phyloP scores from a whole-genome alignment of 2,888 invertebrate genomes.

The Orthosia gracilis region DNA sequence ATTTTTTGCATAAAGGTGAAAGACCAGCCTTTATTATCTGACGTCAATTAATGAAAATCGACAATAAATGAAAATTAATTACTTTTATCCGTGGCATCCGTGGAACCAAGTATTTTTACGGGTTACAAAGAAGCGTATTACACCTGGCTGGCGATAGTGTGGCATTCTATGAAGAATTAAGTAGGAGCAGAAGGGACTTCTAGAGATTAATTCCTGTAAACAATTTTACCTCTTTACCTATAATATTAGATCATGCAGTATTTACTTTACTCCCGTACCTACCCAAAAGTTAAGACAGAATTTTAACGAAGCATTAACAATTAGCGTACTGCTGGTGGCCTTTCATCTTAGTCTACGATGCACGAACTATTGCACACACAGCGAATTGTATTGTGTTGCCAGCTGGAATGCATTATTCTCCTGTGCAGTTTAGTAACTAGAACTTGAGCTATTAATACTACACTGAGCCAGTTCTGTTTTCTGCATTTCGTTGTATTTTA shows the following conservation, averaged over 20 bases:
- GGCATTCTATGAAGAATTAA: no score
- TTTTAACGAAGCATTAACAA: constrained; percentile 13
- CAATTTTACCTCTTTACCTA: no score
- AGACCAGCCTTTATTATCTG: neutral
- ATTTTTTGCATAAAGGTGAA: constrained; percentile 10
- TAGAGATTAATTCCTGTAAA: no score
- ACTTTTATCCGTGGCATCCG: no score
- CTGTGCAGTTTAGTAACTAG: constrained; percentile 69
- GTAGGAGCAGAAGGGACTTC: no score
- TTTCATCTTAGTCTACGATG: constrained; percentile 21
- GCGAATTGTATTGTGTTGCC: constrained; percentile 28
- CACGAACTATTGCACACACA: constrained; percentile 26
- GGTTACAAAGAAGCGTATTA: no score
- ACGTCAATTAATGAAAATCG: constrained; percentile 7
- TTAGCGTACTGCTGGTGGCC: neutral
- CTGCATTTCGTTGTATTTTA: constrained; percentile 70
- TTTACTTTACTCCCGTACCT: neutral
- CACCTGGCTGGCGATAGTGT: no score
- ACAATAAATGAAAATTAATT: no score
- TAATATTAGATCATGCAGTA: neutral
- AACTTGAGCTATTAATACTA: constrained; percentile 74
- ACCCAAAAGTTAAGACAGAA: constrained; percentile 15
- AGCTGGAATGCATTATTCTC: constrained; percentile 56
- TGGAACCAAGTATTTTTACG: no score
- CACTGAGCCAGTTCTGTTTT: constrained; percentile 70